Evolutionary conservation across 2,797 vertebrate species (phyloP).

Genomic region (Merluccius polli): DNA sequence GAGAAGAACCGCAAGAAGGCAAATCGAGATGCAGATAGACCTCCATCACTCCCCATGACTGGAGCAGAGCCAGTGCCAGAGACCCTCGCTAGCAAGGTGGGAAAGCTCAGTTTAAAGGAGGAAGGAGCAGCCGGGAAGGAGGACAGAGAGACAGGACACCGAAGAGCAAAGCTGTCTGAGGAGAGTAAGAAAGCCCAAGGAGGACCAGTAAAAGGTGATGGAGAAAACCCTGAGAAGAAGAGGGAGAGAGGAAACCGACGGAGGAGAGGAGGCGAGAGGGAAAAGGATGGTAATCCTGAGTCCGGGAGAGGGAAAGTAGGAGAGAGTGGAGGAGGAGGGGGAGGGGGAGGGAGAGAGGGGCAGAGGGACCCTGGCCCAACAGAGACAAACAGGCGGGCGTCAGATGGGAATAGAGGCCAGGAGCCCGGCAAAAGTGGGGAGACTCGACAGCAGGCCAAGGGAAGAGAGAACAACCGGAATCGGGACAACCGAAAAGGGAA

Average conservation of each 20-base stretch:
- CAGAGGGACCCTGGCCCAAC: slow-evolving; percentile 29
- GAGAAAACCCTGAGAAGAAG: slow-evolving; percentile 46
- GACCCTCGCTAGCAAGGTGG: slow-evolving; percentile 68
- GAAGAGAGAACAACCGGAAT: slow-evolving; percentile 43
- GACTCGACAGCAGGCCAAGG: slow-evolving; percentile 22
- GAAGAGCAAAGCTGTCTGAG: slow-evolving; percentile 41
- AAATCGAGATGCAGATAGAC: slow-evolving; percentile 27
- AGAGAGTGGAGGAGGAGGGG: slow-evolving; percentile 22
- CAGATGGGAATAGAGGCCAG: slow-evolving; percentile 35
- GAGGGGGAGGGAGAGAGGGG: slow-evolving; percentile 21
- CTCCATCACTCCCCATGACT: slow-evolving; percentile 16
- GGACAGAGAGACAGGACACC: slow-evolving; percentile 15
- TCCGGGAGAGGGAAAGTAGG: slow-evolving; percentile 40
- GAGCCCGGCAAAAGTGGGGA: slow-evolving; percentile 45
- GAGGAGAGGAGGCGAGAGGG: slow-evolving; percentile 53
- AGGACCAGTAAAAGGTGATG: slow-evolving; percentile 61
- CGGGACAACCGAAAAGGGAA: slow-evolving; percentile 38
- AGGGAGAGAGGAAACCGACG: slow-evolving; percentile 45
- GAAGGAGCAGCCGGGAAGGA: slow-evolving; percentile 35
- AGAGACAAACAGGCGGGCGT: slow-evolving; percentile 30
- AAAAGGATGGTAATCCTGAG: slow-evolving; percentile 49
- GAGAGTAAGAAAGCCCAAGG: slow-evolving; percentile 51
- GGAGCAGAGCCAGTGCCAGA: slow-evolving; percentile 62
- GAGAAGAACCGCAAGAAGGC: slow-evolving; percentile 49
- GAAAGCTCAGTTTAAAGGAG: slow-evolving; percentile 70